phyloP scores from a whole-genome alignment of 2,113 vertebrate species.

The Jacana jacana region DNA sequence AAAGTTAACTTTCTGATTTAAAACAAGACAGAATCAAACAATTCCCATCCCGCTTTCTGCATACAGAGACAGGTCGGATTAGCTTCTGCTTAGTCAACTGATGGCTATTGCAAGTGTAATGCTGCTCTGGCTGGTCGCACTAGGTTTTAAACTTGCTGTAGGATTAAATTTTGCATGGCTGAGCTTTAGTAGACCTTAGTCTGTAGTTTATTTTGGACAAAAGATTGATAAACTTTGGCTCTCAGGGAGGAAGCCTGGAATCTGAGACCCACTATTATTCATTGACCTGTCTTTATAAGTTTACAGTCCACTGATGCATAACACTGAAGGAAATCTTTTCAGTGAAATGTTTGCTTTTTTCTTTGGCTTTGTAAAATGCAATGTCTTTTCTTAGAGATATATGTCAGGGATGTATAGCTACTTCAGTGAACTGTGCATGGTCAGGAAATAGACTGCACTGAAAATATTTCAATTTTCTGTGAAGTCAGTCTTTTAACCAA shows the following conservation, averaged over 20 bases:
- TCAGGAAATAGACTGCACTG: conserved; percentile 2
- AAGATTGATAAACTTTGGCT: conserved; percentile 59
- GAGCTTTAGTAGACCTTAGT: neutral
- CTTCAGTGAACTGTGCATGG: conserved; percentile 45
- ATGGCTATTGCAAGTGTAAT: neutral
- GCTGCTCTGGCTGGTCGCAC: neutral
- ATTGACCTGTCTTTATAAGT: conserved; percentile 52
- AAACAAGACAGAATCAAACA: neutral
- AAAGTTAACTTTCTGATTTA: neutral
- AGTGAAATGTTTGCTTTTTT: conserved; percentile 41
- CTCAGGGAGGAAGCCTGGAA: conserved; percentile 25
- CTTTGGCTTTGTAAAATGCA: conserved; percentile 53
- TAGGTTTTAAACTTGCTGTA: neutral
- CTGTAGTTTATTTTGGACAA: conserved; percentile 47
- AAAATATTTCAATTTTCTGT: conserved; percentile 19
- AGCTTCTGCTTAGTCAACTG: conserved; percentile 35
- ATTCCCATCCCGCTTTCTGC: neutral
- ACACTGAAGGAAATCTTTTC: conserved; percentile 51
- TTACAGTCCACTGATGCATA: conserved; percentile 38
- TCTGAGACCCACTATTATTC: conserved; percentile 36
- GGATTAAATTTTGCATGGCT: neutral
- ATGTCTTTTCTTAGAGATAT: conserved; percentile 46
- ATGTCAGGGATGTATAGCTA: conserved; percentile 23
- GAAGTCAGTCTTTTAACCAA: conserved; percentile 19
- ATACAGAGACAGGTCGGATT: neutral